phyloP scores from a whole-genome alignment of 2,797 vertebrate species.

The Sebastolobus alascanus region DNA sequence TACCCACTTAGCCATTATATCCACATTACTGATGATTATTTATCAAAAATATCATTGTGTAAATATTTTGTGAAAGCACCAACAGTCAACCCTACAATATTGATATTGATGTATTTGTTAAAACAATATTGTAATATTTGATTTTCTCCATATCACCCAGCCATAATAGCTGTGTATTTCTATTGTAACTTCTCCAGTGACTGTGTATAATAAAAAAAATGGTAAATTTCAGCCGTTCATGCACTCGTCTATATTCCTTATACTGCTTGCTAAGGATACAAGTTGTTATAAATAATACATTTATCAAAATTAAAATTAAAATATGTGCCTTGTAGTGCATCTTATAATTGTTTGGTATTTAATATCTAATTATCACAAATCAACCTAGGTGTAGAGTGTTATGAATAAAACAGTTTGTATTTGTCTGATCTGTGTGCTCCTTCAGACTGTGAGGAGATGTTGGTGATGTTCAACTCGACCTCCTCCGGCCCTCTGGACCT shows the following conservation, averaged over 20 bases:
- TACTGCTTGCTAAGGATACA: background rate
- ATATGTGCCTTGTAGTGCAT: background rate
- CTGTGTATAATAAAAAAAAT: background rate
- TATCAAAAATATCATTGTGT: too few species aligned
- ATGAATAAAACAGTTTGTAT: background rate
- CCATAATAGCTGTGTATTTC: too few species aligned
- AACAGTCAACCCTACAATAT: too few species aligned
- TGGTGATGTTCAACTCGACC: conserved; percentile 66
- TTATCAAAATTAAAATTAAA: background rate
- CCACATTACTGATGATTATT: background rate
- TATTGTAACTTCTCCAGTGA: too few species aligned
- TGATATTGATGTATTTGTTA: too few species aligned
- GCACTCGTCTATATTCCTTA: background rate
- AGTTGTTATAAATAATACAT: background rate
- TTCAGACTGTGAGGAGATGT: conserved; percentile 17
- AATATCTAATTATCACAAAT: too few species aligned
- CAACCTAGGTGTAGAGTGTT: too few species aligned
- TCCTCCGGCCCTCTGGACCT: conserved; percentile 22
- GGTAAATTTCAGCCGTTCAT: background rate
- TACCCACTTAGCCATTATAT: too few species aligned
- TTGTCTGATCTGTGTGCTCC: background rate
- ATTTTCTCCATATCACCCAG: too few species aligned
- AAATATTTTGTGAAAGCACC: too few species aligned
- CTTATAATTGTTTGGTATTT: too few species aligned
- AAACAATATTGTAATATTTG: too few species aligned